phyloP scores from a whole-genome alignment of 2,113 vertebrate species.

The Zosterops borbonicus region DNA sequence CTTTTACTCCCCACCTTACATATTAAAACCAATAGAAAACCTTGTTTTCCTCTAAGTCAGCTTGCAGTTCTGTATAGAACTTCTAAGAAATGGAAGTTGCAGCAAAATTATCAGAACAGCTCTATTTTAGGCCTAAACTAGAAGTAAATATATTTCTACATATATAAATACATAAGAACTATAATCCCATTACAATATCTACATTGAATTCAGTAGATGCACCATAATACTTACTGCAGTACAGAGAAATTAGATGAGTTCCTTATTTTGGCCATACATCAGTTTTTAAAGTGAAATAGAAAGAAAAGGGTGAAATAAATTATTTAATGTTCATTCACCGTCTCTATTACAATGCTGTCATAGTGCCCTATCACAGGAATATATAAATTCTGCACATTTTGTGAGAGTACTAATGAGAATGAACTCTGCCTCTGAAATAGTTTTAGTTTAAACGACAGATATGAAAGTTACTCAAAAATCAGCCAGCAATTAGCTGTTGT shows the following conservation, averaged over 20 bases:
- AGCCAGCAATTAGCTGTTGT: neutral
- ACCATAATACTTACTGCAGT: neutral
- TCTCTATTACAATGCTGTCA: neutral
- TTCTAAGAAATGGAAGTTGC: neutral
- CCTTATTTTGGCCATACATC: neutral
- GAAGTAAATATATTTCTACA: neutral
- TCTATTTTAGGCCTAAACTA: neutral
- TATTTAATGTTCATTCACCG: neutral
- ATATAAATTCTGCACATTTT: neutral
- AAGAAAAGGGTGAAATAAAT: neutral
- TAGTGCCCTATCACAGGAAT: neutral
- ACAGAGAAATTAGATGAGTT: neutral
- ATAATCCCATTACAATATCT: neutral
- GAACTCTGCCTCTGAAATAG: neutral
- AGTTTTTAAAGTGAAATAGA: neutral
- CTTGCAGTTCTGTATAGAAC: neutral
- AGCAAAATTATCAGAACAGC: neutral
- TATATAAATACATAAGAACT: neutral
- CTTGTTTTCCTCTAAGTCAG: neutral
- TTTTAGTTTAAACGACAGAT: neutral
- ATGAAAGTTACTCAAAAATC: neutral
- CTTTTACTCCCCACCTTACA: fast-evolving
- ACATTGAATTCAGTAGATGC: neutral
- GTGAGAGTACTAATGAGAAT: neutral
- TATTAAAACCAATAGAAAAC: neutral